Evolutionary conservation across 1,140 invertebrate genomes (phyloP), one percentile per base, ranked within the genome.

Genomic region (Penaeus indicus): DNA sequence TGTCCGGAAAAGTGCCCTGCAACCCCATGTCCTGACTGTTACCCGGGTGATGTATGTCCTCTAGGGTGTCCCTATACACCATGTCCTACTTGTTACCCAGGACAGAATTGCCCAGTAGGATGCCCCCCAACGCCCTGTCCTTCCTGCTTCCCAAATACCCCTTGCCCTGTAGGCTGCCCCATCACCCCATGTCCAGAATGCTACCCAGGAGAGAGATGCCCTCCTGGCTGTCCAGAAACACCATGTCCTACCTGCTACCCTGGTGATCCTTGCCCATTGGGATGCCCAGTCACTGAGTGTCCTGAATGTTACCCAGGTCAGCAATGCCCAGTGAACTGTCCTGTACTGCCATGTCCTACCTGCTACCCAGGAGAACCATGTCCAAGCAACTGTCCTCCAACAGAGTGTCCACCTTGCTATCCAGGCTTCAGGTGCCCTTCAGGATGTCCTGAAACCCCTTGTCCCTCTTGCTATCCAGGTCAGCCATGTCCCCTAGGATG

Each of bases 201-300:
- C 83, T 84, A 84, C 13, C 25, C 47, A 22, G 83, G 83, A 54
- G 83, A 84, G 13, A 75, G 38, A n/a, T 84, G 83, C 13, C 83
- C 83, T 54, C 22, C 27, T 32, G 69, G 69, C 11, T 84, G 83
- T 27, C 67, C 83, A 16, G 18, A 25, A 19, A 75, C 32, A 19
- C 67, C 83, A 5, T 84, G 83, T 11, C 83, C 83, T 11, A 22
- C 42, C 10, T 84, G 83, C 60, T 84, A 84, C 3, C 83, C 83
- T 2, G 83, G 83, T 32, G 19, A 54, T 11, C 54, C 54, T 54
- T 54, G 54, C 54, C 54, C 54, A 54, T 16, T 7, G 54, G 54
- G 54, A 54, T 54, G 54, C 10, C 54, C 54, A 13, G 54, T 54
- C 54, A 54, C 16, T 54, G 54, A 54, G 54, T 54, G 54, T 8